A percentile compares a stretch with the other conserved stretches of the same genome.
These are phyloP conservation scores for Tipula unca DNA, from an alignment of 2,888 invertebrate species.

Conservation along the genomic window DNA sequence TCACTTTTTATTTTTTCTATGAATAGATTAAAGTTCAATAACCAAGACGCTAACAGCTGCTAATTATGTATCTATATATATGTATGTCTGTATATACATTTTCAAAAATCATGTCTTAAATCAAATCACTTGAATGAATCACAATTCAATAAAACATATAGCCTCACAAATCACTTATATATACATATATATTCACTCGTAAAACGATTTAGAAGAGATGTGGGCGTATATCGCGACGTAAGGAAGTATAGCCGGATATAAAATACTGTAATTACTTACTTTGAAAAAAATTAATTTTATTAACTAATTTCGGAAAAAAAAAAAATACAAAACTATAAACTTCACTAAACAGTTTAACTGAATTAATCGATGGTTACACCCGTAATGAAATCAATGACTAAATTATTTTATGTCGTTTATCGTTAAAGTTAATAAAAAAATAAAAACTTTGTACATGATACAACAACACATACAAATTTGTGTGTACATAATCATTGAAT, in stretches of 20 bases:
- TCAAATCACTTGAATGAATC: not conserved
- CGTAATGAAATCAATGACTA: slow-evolving; percentile 4
- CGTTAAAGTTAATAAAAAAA: not conserved
- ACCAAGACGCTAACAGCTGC: not conserved
- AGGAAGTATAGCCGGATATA: not conserved
- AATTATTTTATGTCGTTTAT: not conserved
- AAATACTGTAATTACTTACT: not conserved
- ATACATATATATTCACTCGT: not conserved
- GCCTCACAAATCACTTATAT: not conserved
- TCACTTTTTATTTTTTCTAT: not conserved
- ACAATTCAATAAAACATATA: not conserved
- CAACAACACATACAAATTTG: not conserved
- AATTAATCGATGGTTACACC: not conserved
- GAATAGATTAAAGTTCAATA: not conserved
- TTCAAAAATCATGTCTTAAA: not conserved
- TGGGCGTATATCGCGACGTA: not conserved
- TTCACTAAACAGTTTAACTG: not conserved
- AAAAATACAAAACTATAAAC: not conserved
- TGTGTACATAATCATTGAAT: not conserved
- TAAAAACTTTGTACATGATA: not conserved
- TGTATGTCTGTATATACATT: not conserved
- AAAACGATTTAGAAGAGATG: not conserved
- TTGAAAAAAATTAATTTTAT: not conserved
- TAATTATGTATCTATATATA: not conserved
- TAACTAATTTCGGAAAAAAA: not conserved